Conservation (phyloP, 2,888 invertebrate species). For the Erebia aethiops region DNA sequence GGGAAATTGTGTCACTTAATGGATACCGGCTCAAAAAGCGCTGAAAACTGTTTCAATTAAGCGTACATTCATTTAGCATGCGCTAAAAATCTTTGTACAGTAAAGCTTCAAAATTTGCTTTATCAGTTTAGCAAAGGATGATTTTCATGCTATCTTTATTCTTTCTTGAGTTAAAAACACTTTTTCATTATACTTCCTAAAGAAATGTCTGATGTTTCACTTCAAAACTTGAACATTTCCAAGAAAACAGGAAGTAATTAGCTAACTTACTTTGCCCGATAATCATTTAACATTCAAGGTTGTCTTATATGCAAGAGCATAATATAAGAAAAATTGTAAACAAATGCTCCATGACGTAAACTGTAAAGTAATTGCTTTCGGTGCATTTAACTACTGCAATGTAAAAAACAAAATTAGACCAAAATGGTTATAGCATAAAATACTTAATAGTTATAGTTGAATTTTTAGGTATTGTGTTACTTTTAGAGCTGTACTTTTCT, state of each 20-base stretch:
- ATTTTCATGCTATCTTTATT: neutral
- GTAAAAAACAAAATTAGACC: neutral
- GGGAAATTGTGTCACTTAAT: conserved; percentile 21
- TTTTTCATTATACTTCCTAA: too few relatives aligned
- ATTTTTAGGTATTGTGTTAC: too few relatives aligned
- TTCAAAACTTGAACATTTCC: too few relatives aligned
- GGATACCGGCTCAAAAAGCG: conserved; percentile 22
- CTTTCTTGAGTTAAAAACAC: too few relatives aligned
- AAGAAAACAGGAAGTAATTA: too few relatives aligned
- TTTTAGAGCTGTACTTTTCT: too few relatives aligned
- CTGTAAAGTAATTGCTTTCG: neutral
- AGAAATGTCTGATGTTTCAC: too few relatives aligned
- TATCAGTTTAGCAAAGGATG: neutral
- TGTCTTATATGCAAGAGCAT: too few relatives aligned
- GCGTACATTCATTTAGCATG: conserved; percentile 11
- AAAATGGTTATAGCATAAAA: neutral
- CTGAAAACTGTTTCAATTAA: conserved; percentile 27
- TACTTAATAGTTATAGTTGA: too few relatives aligned
- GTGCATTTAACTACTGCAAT: neutral
- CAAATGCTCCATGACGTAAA: neutral
- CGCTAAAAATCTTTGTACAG: conserved; percentile 10
- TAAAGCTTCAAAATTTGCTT: neutral
- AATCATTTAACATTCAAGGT: too few relatives aligned
- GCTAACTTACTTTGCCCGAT: too few relatives aligned
- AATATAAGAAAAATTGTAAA: conserved; percentile 2